These are phyloP conservation scores for Euphydryas editha DNA, from an alignment of 2,888 invertebrate species.

Conservation along the genomic window DNA sequence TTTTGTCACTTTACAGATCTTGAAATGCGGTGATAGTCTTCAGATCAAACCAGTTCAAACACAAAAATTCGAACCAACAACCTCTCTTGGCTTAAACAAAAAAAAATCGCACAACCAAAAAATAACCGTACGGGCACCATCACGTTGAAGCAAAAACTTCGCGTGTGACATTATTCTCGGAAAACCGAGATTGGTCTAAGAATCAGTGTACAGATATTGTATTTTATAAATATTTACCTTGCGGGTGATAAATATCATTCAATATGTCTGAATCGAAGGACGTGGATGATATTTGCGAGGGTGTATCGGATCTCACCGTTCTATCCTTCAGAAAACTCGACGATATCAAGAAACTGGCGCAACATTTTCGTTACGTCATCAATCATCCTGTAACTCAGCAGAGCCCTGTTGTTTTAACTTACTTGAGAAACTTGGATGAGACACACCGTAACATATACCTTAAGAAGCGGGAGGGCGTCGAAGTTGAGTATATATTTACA, in stretches of 20 bases:
- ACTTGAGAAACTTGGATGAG: conserved; percentile 62
- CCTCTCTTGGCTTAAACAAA: conserved; percentile 40
- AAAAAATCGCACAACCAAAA: conserved; percentile 41
- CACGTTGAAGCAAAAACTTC: conserved; percentile 36
- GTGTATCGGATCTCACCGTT: conserved; percentile 63
- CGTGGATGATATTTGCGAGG: conserved; percentile 55
- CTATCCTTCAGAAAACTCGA: conserved; percentile 72
- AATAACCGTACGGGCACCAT: conserved; percentile 56
- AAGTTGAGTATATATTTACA: conserved; percentile 77
- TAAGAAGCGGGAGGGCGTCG: conserved; percentile 67
- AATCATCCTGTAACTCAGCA: conserved; percentile 66
- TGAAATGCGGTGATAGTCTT: conserved; percentile 77
- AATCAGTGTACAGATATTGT: conserved; percentile 53
- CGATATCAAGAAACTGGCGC: conserved; percentile 69
- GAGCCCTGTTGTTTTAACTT: conserved; percentile 57
- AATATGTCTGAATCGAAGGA: conserved; percentile 51
- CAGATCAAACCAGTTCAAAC: conserved; percentile 50
- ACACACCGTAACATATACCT: conserved; percentile 66
- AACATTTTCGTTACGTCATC: conserved; percentile 66
- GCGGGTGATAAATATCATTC: conserved; percentile 15
- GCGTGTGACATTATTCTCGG: conserved; percentile 52
- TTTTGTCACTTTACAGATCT: conserved; percentile 67
- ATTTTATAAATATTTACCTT: conserved; percentile 34
- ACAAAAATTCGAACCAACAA: conserved; percentile 41
- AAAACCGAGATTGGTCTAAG: conserved; percentile 54